Evolutionary conservation across 2,888 invertebrate species (phyloP), one percentile per base, ranked within the genome.

Genomic region (Allophyes oxyacanthae): DNA sequence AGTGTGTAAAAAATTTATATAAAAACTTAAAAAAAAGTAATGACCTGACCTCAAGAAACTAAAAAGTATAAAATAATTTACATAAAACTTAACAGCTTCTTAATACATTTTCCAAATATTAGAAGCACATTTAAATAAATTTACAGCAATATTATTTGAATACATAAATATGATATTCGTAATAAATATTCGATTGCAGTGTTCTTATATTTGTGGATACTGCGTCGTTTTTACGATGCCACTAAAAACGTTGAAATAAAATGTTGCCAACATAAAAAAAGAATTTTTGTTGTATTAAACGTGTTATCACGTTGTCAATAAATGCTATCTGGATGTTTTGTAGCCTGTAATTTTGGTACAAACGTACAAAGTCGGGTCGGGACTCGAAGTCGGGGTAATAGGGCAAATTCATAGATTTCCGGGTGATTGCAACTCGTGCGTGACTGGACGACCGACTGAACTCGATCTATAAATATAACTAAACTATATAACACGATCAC

Each of bases 321-420:
- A 74, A 71, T 73, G 53, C 7, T 63, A 71, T 77, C 55, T 56
- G 57, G 6, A 52, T 71, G 52, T 68, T 73, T 77, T 65, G 68
- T 64, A 42, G 42, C 30, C 49, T 43, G 51, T 74, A 74, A 77
- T 75, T 73, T 75, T 6, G 32, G 30, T 64, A 57, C 53, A 64
- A 68, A 61, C 45, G 62, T 68, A 56, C 26, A 49, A 57, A 64
- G 44, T 61, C 44, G 56, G 50, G 50, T 51, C 51, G 49, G 58
- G 58, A 49, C 42, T 59, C 58, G 58, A 8, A 64, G 61, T 34
- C 40, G 32, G 63, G 76, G 82, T 82, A 82, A 83, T 84, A 79
- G 79, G 79, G 79, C 68, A 75, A 85, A 74, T 86, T 84, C 82
- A 83, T 83, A 85, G 84, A 82, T 86, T 84, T 83, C 83, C 83